These are phyloP conservation scores for Dinomys branickii DNA, from an alignment of 2,113 vertebrate species.

Conservation along the genomic window DNA sequence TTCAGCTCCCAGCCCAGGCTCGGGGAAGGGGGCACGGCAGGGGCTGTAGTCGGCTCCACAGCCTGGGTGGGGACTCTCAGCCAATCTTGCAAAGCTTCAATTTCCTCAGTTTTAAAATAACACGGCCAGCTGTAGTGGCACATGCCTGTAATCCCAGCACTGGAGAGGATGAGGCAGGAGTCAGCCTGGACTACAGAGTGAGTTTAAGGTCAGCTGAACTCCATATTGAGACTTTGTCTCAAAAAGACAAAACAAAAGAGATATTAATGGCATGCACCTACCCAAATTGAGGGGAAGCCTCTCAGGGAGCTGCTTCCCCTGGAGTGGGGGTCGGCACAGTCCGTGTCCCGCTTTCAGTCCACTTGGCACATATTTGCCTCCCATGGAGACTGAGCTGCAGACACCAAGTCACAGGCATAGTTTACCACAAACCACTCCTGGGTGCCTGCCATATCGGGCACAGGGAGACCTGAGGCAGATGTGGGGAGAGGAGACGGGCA, in stretches of 20 bases:
- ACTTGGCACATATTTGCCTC: fast-evolving
- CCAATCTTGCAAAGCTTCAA: neutral
- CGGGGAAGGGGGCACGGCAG: neutral
- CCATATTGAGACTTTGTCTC: neutral
- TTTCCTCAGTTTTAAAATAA: neutral
- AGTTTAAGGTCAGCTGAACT: neutral
- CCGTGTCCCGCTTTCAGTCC: neutral
- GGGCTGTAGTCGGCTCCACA: neutral
- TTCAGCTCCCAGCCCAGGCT: neutral
- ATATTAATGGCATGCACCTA: neutral
- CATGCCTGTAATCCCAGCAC: neutral
- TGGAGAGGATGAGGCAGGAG: neutral
- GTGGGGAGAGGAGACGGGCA: neutral
- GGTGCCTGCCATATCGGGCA: fast-evolving
- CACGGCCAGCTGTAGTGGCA: neutral
- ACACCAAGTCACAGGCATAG: neutral
- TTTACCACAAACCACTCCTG: too few relatives aligned
- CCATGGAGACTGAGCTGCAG: neutral
- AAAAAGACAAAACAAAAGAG: neutral
- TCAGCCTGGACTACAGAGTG: neutral
- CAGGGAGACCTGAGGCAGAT: fast-evolving
- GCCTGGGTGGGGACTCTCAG: neutral
- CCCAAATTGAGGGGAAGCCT: neutral
- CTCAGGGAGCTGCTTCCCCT: fast-evolving
- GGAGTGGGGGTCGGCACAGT: too few relatives aligned